Percentiles rank a stretch among this genome's conserved stretches.
Conservation (phyloP, 30 jellyfish, hydroid and myxozoan species). For the Turritopsis rubra region DNA sequence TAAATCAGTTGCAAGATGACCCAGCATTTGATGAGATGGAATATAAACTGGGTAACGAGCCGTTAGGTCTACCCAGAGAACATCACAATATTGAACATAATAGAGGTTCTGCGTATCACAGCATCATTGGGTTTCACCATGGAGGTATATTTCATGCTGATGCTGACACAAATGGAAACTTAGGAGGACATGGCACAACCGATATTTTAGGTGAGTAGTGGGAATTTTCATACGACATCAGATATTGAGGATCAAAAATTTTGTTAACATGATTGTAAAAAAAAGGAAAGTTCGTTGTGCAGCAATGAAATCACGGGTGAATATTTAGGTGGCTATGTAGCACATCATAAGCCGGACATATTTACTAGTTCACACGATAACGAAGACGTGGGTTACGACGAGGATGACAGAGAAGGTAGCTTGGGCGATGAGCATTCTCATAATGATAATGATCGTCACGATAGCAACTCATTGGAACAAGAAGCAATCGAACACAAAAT, state of each 20-base stretch:
- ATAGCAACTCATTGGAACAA: slow-evolving; percentile 6
- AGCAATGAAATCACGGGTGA: not conserved
- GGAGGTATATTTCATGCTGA: slow-evolving; percentile 19
- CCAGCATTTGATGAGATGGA: slow-evolving; percentile 32
- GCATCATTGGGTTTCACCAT: slow-evolving; percentile 3
- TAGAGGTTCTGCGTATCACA: not conserved
- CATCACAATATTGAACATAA: slow-evolving; percentile 21
- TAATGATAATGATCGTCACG: not conserved
- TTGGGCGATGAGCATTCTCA: not conserved
- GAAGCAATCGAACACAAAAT: slow-evolving; percentile 11
- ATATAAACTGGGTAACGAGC: slow-evolving; percentile 8
- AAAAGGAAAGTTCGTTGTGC: too few relatives aligned
- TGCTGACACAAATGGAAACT: not conserved
- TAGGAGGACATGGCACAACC: not conserved
- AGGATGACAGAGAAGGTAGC: not conserved
- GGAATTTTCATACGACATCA: too few relatives aligned
- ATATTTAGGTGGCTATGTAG: not conserved
- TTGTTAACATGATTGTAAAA: too few relatives aligned
- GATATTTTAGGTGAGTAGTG: slow-evolving; percentile 7
- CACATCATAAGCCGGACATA: not conserved
- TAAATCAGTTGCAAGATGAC: slow-evolving; percentile 30
- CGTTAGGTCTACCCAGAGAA: slow-evolving; percentile 12
- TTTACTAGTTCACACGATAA: not conserved
- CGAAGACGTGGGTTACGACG: not conserved
- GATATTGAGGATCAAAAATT: too few relatives aligned